phyloP scores from a whole-genome alignment of 2,113 vertebrate genomes.

The Pholis gunnellus region DNA sequence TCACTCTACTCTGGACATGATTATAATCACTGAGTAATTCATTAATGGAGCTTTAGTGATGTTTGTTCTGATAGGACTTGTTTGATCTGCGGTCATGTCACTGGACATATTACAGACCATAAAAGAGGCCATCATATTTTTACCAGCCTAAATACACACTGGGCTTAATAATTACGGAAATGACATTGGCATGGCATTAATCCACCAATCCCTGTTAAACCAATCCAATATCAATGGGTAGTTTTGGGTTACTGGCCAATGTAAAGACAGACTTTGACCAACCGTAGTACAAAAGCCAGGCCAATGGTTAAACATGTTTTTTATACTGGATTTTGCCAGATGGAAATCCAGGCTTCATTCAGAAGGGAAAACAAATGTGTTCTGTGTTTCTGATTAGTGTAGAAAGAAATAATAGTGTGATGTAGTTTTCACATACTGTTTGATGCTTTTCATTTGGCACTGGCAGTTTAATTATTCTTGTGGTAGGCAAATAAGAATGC shows the following conservation, averaged over 20 bases:
- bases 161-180: conserved; percentile 34
- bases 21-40: background rate
- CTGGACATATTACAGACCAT: conserved; percentile 8
- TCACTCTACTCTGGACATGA: background rate
- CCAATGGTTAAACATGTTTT: conserved; percentile 12
- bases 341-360: background rate
- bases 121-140: background rate
- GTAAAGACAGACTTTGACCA: conserved; percentile 17
- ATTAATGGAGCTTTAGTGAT: conserved; percentile 3
- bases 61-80: background rate
- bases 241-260: conserved; percentile 14
- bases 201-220: background rate
- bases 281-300: conserved; percentile 11
- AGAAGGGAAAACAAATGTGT: background rate
- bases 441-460: background rate
- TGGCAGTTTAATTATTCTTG: background rate
- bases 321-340: conserved; percentile 11
- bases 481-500: no score
- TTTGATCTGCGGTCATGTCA: background rate
- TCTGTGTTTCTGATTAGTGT: background rate
- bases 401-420: background rate
- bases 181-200: conserved; percentile 21
- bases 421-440: background rate
- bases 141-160: conserved; percentile 6
- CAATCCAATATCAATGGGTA: conserved; percentile 11